Conservation (phyloP, 2,113 vertebrate genomes). For the Brachyhypopomus gauderio region DNA sequence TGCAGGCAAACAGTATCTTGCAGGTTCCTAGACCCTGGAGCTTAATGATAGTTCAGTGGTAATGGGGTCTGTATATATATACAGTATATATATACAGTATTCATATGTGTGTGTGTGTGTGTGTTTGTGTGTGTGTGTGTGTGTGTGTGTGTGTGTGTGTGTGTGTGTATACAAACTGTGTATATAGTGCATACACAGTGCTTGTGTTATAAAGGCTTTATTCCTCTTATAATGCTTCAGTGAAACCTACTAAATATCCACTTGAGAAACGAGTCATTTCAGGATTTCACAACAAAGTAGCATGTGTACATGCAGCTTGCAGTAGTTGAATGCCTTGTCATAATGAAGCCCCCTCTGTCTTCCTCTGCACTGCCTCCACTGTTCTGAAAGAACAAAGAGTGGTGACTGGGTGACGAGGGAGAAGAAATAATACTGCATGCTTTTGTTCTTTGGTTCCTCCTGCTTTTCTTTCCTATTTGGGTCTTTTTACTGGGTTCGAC, state of each 20-base stretch:
- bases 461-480: conserved; percentile 8
- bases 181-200: too few species aligned
- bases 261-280: conserved; percentile 21
- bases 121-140: too few species aligned
- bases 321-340: conserved; percentile 38
- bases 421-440: background rate
- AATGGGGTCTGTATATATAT: too few species aligned
- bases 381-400: conserved; percentile 34
- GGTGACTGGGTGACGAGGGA: conserved; percentile 9
- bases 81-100: too few species aligned
- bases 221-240: conserved; percentile 15
- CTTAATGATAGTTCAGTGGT: too few species aligned
- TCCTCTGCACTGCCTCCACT: background rate
- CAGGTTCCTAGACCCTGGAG: too few species aligned
- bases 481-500: background rate
- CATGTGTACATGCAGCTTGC: conserved; percentile 55
- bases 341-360: conserved; percentile 41
- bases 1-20: background rate
- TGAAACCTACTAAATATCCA: conserved; percentile 16
- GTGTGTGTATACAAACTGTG: too few species aligned
- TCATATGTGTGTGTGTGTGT: too few species aligned
- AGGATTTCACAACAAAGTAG: conserved; percentile 13
- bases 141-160: too few species aligned
- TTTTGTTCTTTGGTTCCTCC: conserved; percentile 30
- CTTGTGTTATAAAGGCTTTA: background rate